These are phyloP conservation scores for Lasioglossum morio DNA, from an alignment of 2,888 invertebrate species.

Conservation along the genomic window DNA sequence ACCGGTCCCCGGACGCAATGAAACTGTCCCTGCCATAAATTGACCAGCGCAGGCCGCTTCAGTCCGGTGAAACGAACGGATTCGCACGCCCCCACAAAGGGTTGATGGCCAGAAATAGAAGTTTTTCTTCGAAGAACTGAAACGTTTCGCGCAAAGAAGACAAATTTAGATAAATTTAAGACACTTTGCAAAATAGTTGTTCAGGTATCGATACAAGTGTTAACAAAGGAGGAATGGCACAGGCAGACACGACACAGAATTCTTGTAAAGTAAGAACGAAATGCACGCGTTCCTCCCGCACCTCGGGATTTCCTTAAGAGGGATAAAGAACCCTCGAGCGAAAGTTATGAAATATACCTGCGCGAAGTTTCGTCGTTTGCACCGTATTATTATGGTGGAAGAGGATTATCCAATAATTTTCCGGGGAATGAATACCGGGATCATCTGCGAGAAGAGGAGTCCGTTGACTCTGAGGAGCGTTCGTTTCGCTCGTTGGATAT, in stretches of 20 bases:
- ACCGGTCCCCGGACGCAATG: too few relatives aligned
- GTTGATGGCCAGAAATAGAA: neutral
- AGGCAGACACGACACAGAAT: neutral
- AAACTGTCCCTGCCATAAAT: too few relatives aligned
- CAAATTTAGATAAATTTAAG: neutral
- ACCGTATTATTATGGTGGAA: constrained; percentile 67
- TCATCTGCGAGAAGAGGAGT: constrained; percentile 37
- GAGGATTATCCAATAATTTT: constrained; percentile 68
- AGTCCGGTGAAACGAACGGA: neutral
- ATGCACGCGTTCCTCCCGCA: neutral
- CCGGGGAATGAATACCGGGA: constrained; percentile 47
- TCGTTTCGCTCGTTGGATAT: constrained; percentile 29
- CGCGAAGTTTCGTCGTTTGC: constrained; percentile 50
- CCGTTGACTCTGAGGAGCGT: constrained; percentile 37
- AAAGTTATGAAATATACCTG: constrained; percentile 61
- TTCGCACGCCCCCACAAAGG: neutral
- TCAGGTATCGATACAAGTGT: neutral
- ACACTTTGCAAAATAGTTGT: neutral
- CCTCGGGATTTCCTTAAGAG: constrained; percentile 48
- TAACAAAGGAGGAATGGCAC: neutral
- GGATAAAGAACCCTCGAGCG: constrained; percentile 38
- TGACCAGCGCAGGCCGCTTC: too few relatives aligned
- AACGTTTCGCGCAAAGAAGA: neutral
- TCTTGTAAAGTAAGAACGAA: neutral
- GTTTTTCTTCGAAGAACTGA: neutral